Evolutionary conservation across 2,113 vertebrate genomes (phyloP).

Genomic region (Hystrix cristata): DNA sequence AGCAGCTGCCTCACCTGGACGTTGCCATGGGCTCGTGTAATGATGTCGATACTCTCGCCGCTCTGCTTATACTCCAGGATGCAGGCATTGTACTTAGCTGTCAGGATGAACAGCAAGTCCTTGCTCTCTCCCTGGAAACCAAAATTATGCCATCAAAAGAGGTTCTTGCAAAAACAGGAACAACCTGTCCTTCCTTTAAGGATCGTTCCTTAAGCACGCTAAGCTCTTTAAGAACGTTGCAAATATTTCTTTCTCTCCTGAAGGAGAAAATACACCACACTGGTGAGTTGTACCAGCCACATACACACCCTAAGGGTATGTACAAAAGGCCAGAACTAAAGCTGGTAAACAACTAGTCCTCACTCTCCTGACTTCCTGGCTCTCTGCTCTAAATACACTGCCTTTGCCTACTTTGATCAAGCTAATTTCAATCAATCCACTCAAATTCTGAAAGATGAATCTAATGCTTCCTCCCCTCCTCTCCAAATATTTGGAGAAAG

Average conservation of each 20-base stretch:
- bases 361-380: neutral
- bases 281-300: neutral
- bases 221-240: constrained; percentile 34
- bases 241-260: neutral
- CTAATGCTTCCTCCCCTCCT: neutral
- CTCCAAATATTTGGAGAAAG: constrained; percentile 11
- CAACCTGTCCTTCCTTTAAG: neutral
- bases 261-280: constrained; percentile 14
- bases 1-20: constrained; percentile 93
- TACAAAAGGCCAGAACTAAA: constrained; percentile 16
- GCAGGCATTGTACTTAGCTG: constrained; percentile 99
- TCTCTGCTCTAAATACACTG: neutral
- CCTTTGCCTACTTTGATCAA: neutral
- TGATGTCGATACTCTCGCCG: constrained; percentile 98
- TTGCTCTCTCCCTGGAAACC: constrained; percentile 96
- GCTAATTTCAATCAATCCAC: neutral
- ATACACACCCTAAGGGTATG: neutral
- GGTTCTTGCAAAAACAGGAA: constrained; percentile 39
- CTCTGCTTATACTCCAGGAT: constrained; percentile 99
- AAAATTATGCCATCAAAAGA: neutral
- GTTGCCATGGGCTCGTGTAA: constrained; percentile 97
- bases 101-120: constrained; percentile 97
- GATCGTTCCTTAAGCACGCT: neutral
- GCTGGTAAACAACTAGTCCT: constrained; percentile 42
- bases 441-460: constrained; percentile 46